Conservation (phyloP, 2,797 vertebrate genomes). For the Aldrovandia affinis region DNA sequence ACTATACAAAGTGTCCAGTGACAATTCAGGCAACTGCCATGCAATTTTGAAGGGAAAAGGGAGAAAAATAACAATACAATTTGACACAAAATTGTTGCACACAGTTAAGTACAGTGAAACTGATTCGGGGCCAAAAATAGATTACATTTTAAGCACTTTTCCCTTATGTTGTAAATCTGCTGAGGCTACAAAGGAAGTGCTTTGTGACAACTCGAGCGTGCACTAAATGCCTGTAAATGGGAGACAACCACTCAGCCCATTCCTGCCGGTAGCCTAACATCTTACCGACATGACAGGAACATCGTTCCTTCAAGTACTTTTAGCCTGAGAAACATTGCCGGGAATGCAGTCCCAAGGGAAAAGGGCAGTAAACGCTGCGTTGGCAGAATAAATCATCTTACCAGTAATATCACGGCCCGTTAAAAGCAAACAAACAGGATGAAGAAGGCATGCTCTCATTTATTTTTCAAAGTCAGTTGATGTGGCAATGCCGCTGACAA, state of each 20-base stretch:
- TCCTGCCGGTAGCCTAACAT: background rate
- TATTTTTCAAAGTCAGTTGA: constrained; percentile 32
- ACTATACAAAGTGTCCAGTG: too few relatives aligned
- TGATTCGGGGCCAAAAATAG: background rate
- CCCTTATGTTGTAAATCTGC: background rate
- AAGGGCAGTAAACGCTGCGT: constrained; percentile 35
- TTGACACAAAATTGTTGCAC: background rate
- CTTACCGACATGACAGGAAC: background rate
- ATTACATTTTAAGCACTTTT: background rate
- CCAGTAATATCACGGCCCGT: constrained; percentile 32
- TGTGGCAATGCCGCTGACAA: constrained; percentile 37
- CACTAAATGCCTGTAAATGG: background rate
- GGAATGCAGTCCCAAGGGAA: background rate
- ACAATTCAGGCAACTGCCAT: background rate
- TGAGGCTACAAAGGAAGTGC: background rate
- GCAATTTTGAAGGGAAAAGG: background rate
- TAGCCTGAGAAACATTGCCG: background rate
- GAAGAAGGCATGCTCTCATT: background rate
- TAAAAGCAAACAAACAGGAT: constrained; percentile 33
- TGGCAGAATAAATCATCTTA: background rate
- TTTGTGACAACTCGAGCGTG: background rate
- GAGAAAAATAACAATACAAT: background rate
- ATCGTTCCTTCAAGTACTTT: background rate
- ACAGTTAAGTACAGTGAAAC: background rate
- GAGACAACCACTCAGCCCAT: background rate